These are phyloP conservation scores for Onychorhynchus coronatus DNA, from an alignment of 2,113 vertebrate species.

Conservation along the genomic window DNA sequence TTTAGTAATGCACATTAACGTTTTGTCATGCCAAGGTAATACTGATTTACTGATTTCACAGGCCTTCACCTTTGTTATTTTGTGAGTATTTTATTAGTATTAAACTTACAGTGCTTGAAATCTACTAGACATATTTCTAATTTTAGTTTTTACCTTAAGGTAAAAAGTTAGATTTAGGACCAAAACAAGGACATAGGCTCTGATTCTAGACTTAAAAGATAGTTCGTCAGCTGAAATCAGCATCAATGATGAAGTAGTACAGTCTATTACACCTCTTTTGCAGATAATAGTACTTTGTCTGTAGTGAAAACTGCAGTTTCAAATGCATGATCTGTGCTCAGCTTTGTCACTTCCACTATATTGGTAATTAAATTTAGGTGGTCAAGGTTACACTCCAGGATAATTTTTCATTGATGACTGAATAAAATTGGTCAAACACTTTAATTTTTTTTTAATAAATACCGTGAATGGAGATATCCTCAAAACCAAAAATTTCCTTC, in stretches of 20 bases:
- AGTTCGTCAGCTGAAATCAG: not conserved
- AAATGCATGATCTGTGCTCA: not conserved
- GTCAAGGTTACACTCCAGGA: not conserved
- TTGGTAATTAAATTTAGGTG: not conserved
- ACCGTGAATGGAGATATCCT: not conserved
- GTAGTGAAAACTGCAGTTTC: not conserved
- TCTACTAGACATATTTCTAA: not conserved
- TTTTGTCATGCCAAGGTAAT: not conserved
- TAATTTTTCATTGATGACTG: not conserved
- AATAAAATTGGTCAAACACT: not conserved
- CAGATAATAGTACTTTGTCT: not conserved
- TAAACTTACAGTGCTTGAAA: not conserved
- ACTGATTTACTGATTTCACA: not conserved
- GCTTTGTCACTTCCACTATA: not conserved
- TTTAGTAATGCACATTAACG: not conserved
- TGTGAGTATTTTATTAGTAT: not conserved
- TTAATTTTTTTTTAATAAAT: not conserved
- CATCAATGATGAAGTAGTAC: not conserved
- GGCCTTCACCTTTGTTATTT: not conserved
- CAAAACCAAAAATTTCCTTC: not conserved
- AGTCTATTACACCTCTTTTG: not conserved
- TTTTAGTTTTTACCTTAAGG: not conserved
- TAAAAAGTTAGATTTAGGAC: not conserved
- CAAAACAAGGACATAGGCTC: not conserved
- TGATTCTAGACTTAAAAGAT: not conserved